A percentile compares a stretch with the other conserved stretches of the same genome.
These are phyloP conservation scores for Lumbricus terrestris DNA, from an alignment of 2,888 invertebrate genomes.

Conservation along the genomic window DNA sequence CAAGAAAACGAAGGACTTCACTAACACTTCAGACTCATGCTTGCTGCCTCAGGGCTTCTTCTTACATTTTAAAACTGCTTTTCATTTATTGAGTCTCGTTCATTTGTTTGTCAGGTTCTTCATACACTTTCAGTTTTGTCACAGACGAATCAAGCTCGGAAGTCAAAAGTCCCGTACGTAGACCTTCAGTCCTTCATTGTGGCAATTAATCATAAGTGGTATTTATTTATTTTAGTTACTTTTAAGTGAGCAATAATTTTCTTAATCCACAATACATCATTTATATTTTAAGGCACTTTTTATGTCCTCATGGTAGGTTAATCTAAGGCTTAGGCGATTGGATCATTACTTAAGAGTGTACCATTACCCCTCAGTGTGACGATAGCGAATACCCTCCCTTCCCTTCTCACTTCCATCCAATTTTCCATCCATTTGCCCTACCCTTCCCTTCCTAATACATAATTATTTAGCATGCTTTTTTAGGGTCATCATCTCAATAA, in stretches of 20 bases:
- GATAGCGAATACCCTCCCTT: too few species aligned
- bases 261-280: too few species aligned
- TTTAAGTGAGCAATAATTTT: neutral
- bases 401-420: too few species aligned
- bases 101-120: constrained; percentile 64
- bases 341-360: too few species aligned
- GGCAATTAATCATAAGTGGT: neutral
- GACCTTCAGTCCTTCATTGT: neutral
- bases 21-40: too few species aligned
- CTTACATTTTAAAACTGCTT: neutral
- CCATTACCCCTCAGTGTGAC: too few species aligned
- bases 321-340: neutral
- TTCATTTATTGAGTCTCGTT: neutral
- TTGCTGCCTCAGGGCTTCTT: too few species aligned
- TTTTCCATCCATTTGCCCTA: too few species aligned
- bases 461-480: too few species aligned
- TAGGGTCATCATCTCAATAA: too few species aligned
- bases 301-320: neutral
- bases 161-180: constrained; percentile 23
- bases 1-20: too few species aligned
- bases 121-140: constrained; percentile 86
- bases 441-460: too few species aligned
- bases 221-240: neutral
- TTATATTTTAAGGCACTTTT: neutral
- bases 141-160: constrained; percentile 71